Percentiles rank a stretch among this genome's conserved stretches.
phyloP scores from a whole-genome alignment of 2,113 vertebrate species.

The Onychostoma macrolepis region DNA sequence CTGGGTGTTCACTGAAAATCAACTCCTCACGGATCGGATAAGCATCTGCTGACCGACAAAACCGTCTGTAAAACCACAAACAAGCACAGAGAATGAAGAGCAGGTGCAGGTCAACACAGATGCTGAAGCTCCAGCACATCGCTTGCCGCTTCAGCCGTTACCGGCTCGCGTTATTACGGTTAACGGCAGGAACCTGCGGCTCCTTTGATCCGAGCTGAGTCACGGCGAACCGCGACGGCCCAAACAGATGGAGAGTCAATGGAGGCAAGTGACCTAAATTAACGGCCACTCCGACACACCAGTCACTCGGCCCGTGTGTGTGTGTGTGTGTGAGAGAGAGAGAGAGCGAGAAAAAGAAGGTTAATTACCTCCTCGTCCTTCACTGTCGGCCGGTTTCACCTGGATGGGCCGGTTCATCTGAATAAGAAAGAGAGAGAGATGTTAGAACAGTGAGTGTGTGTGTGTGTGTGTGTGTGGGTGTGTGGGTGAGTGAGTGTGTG shows the following conservation, averaged over 20 bases:
- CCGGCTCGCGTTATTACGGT: neutral
- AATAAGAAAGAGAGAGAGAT: conserved; percentile 53
- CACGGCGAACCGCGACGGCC: conserved; percentile 69
- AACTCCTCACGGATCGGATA: no score
- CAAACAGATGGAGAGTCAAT: conserved; percentile 76
- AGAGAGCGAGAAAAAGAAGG: conserved; percentile 64
- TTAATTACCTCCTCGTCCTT: conserved; percentile 97
- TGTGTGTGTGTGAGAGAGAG: conserved; percentile 46
- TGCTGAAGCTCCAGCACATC: neutral
- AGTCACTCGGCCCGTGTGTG: conserved; percentile 50
- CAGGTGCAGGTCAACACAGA: conserved; percentile 6
- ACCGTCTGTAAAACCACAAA: neutral
- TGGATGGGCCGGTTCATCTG: conserved; percentile 99
- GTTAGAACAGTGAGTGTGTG: neutral
- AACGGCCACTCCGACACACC: conserved; percentile 68
- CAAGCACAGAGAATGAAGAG: neutral
- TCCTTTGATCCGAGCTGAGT: conserved; percentile 69
- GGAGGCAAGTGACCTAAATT: conserved; percentile 79
- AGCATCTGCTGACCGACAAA: no score
- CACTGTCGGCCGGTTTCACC: conserved; percentile 98
- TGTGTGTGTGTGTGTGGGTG: no score
- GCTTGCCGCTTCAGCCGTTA: neutral
- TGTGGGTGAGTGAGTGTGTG: no score
- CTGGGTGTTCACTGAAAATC: neutral
- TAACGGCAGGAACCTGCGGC: conserved; percentile 38